phyloP scores from a whole-genome alignment of 2,888 invertebrate species.

The Macropis europaea region DNA sequence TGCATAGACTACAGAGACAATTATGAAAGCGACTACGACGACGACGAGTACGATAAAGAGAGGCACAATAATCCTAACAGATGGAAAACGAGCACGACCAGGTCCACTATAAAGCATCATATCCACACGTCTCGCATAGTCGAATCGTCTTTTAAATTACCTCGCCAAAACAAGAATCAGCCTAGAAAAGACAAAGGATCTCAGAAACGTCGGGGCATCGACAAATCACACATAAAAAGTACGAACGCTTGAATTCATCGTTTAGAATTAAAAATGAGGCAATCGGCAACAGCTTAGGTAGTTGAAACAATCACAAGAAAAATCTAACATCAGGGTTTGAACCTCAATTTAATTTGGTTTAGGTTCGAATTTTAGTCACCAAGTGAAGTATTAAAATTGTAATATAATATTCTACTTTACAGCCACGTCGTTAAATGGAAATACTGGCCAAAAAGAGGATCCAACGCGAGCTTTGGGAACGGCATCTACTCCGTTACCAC shows the following conservation, averaged over 20 bases:
- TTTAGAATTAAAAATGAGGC: neutral
- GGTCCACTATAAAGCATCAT: slow-evolving; percentile 70
- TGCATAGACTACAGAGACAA: slow-evolving; percentile 79
- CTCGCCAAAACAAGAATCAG: slow-evolving; percentile 70
- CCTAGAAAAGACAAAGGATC: slow-evolving; percentile 74
- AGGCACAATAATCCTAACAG: slow-evolving; percentile 73
- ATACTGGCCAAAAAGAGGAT: slow-evolving; percentile 60
- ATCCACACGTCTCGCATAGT: slow-evolving; percentile 65
- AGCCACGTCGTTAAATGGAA: slow-evolving; percentile 60
- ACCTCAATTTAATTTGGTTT: no score
- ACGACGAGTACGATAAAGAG: slow-evolving; percentile 77
- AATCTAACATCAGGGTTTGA: no score
- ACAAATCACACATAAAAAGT: slow-evolving; percentile 70
- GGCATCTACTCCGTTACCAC: slow-evolving; percentile 70
- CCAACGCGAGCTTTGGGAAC: slow-evolving; percentile 48
- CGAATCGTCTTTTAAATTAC: slow-evolving; percentile 67
- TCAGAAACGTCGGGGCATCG: slow-evolving; percentile 72
- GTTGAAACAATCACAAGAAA: no score
- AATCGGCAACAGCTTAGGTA: no score
- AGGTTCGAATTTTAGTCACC: neutral
- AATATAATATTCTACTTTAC: slow-evolving; percentile 30
- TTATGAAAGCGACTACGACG: slow-evolving; percentile 81
- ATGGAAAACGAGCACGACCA: slow-evolving; percentile 75
- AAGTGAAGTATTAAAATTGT: neutral
- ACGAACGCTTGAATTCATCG: neutral